Base-by-base conservation (phyloP, 2,113 vertebrate species). In the Zonotrichia leucophrys region DNA sequence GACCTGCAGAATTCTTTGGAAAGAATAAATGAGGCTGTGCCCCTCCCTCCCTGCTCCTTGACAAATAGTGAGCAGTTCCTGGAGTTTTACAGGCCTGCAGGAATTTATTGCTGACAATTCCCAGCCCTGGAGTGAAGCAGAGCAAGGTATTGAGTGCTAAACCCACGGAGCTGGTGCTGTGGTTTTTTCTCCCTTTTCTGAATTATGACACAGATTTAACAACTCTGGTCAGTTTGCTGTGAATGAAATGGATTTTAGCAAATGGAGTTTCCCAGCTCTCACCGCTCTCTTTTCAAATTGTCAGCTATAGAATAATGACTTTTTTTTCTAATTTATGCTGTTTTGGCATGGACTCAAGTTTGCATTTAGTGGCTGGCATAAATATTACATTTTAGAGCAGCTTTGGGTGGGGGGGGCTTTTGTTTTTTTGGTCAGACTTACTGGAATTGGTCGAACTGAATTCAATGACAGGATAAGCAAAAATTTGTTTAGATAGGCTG, bases 381-480 rank as follows among this genome's bases (percentile, higher is more conserved):
- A 85, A 69, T 83, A 33, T 1, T 2, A 1, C 17, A 41, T 88
- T 94, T 91, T 80, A 35, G 16, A 87, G 64, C 27, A 81, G 70
- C 2, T 83, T 66, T 16, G 23, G 63, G 37, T 37, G 37, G n/a
- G 64, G 10, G 16, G 7, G 11, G 11, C 15, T 15, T 31, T 35
- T 19, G 31, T 55, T 28, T 37, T 39, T 52, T 19, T 6, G 2
- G 19, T 49, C 56, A 81, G 44, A 9, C n/a, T 94, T 92, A 91
- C 87, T 93, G 94, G 87, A 97, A 94, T 88, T 5, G 2, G 33
- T 85, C 59, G 78, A 95, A 80, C 78, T 66, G 72, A 75, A 69
- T 90, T 97, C 91, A 92, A 41, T 56, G 91, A 44, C 89, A 92
- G 84, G 90, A 87, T 95, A 80, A 96, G 90, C 90, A 80, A 76